Base-by-base conservation (phyloP, 2,797 vertebrate genomes). In the Falco naumanni region DNA sequence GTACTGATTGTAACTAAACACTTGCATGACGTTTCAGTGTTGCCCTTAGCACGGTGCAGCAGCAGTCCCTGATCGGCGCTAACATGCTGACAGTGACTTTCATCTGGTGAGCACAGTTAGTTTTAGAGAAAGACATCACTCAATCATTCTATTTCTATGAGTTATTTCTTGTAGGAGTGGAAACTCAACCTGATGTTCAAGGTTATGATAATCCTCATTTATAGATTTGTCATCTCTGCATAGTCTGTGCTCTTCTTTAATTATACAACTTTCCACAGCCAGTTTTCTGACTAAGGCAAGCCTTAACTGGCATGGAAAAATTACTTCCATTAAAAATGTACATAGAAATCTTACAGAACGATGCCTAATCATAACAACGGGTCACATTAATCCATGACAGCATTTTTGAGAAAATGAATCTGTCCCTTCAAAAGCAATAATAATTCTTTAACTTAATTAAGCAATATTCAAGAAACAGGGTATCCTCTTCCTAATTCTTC, bases 61-160 rank as follows among this genome's bases (percentile, higher is more conserved):
- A 2, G 10, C 57, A 0, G 1, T 5, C n/a, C 26, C 37, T 17
- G 39, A 16, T 21, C 17, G 2, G 1, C 31, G 1, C 0, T 16
- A 22, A 3, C 3, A 1, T 34, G 47, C 43, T 50, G 22, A 10
- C 4, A 17, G 28, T 5, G 68, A 5, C 15, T 47, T 25, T 7
- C 5, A 64, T 21, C 11, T n/a, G 24, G 12, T 37, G 5, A 3
- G 19, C 7, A 3, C 24, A 1, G 13, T 14, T 28, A 1, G 21
- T 10, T 17, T 34, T 16, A 22, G 31, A 9, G 45, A 17, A 28
- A 7, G 18, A 15, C 8, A 2, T 47, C 61, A 5, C 8, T 22
- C 3, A 9, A 9, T 70, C 19, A 6, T 28, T 31, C 10, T 2
- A 1, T 37, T 56, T 69, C 48, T 47, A 3, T 43, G 33, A 16